phyloP scores from a whole-genome alignment of 2,888 invertebrate species.

The Tenthredo mesomela region DNA sequence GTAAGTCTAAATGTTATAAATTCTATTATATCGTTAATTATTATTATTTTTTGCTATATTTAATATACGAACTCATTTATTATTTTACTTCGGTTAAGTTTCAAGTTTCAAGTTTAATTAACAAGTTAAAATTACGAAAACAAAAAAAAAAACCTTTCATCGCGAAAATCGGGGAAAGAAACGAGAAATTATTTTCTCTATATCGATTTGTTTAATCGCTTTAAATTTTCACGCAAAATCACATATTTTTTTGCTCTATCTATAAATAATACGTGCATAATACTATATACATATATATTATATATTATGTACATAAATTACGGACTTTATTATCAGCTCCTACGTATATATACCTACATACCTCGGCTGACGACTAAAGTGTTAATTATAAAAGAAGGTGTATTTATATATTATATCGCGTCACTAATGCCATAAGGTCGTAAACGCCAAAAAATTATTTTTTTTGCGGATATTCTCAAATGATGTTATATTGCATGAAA shows the following conservation, averaged over 20 bases:
- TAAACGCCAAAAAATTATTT: too few species aligned
- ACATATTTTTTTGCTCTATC: background rate
- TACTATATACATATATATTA: too few species aligned
- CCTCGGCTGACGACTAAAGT: background rate
- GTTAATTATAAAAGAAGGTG: conserved; percentile 27
- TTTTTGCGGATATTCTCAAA: too few species aligned
- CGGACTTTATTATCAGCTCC: background rate
- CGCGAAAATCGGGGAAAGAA: background rate
- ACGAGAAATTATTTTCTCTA: background rate
- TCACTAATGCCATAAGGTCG: too few species aligned
- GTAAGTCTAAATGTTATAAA: conserved; percentile 79
- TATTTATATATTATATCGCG: too few species aligned
- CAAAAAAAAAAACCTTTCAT: background rate
- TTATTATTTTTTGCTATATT: background rate
- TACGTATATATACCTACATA: background rate
- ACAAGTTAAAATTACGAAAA: background rate
- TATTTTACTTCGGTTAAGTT: background rate
- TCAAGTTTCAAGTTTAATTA: background rate
- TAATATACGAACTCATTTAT: background rate
- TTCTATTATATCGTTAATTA: background rate
- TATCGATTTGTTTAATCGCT: background rate
- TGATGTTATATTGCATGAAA: too few species aligned
- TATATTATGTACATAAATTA: background rate
- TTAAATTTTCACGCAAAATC: background rate
- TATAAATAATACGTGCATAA: background rate